Percentiles rank a stretch among this genome's conserved stretches.
phyloP scores from a whole-genome alignment of 2,797 vertebrate species.

The Sus cebifrons region DNA sequence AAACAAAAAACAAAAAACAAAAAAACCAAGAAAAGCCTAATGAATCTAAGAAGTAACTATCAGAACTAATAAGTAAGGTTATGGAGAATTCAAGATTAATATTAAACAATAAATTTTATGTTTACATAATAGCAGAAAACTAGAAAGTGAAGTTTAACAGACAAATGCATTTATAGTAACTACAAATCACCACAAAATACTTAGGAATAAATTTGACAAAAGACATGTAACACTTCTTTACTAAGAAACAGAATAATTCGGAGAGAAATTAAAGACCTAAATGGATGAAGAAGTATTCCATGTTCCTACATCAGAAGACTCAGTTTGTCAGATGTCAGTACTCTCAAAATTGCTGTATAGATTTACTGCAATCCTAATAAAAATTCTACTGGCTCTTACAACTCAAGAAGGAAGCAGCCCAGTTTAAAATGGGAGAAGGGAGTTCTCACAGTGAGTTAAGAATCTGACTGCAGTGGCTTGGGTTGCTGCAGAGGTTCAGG shows the following conservation, averaged over 20 bases:
- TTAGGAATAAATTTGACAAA: slow-evolving; percentile 25
- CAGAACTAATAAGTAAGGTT: neutral
- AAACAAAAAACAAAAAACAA: too few relatives aligned
- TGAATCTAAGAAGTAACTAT: neutral
- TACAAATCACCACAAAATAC: neutral
- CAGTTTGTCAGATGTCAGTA: neutral
- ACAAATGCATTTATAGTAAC: neutral
- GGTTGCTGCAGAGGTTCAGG: too few relatives aligned
- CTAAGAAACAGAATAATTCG: neutral
- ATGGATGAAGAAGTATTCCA: neutral
- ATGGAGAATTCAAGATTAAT: neutral
- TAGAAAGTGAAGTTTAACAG: slow-evolving; percentile 47
- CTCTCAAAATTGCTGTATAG: neutral
- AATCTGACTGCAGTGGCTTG: too few relatives aligned
- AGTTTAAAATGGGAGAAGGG: neutral
- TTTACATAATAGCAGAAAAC: neutral
- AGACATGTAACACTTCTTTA: neutral
- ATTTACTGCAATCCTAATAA: neutral
- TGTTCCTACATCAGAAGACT: neutral
- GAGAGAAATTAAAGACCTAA: slow-evolving; percentile 2
- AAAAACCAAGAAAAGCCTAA: neutral
- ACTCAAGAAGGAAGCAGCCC: neutral
- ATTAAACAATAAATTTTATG: neutral
- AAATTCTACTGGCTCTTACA: neutral
- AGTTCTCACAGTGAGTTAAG: too few relatives aligned